A percentile compares a stretch with the other conserved stretches of the same genome.
Conservation (phyloP, 1,140 invertebrate species). For the Globodera ellingtonae region DNA sequence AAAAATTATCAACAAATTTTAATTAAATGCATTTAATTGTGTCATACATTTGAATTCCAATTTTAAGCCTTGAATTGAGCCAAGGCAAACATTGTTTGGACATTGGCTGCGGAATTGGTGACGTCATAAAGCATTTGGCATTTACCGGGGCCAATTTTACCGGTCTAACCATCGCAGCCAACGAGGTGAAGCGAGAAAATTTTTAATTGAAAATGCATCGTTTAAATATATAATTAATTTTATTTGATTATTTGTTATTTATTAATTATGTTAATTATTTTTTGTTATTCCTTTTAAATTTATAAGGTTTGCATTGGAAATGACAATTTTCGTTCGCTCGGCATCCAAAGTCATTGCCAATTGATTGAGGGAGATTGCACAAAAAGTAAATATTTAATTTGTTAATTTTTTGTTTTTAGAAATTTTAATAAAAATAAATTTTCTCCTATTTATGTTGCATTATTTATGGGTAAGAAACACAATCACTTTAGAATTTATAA, state of each 20-base stretch:
- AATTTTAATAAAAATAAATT: not conserved
- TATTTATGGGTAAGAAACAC: not conserved
- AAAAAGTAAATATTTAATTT: conserved; percentile 28
- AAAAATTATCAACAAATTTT: not conserved
- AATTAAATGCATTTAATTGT: conserved; percentile 11
- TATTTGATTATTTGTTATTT: conserved; percentile 20
- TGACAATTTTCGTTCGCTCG: conserved; percentile 43
- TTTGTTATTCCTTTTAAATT: not conserved
- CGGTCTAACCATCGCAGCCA: conserved; percentile 60
- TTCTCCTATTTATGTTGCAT: not conserved
- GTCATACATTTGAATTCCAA: not conserved
- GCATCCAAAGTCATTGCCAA: conserved; percentile 47
- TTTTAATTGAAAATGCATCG: not conserved
- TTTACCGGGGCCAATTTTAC: conserved; percentile 55
- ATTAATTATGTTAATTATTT: conserved; percentile 21
- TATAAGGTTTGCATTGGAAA: conserved; percentile 58
- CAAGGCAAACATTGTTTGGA: conserved; percentile 52
- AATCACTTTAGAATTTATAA: too few relatives aligned
- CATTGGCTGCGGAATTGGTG: conserved; percentile 63
- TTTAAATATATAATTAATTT: not conserved
- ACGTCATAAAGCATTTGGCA: conserved; percentile 58
- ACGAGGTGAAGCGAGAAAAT: conserved; percentile 56
- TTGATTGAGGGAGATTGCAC: conserved; percentile 71
- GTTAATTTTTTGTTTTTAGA: not conserved
- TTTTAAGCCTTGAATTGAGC: conserved; percentile 46